A percentile compares a stretch with the other conserved stretches of the same genome.
Conservation (phyloP, 2,797 vertebrate species). For the Danionella dracula region DNA sequence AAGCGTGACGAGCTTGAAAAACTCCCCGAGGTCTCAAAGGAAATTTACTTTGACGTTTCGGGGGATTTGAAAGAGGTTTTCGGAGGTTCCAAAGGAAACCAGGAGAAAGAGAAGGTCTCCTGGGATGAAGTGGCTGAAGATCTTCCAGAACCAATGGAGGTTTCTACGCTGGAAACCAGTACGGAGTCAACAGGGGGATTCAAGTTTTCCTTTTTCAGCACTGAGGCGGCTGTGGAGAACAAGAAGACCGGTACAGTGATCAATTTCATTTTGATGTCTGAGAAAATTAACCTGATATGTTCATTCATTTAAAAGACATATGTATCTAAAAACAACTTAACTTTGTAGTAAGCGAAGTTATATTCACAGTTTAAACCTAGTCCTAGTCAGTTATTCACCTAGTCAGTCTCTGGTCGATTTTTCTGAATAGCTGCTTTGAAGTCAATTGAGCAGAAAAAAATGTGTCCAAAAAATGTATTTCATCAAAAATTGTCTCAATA, state of each 20-base stretch:
- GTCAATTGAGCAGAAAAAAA: no score
- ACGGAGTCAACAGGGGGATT: conserved; percentile 60
- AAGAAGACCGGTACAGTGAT: conserved; percentile 63
- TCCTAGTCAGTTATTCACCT: no score
- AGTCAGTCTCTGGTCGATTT: no score
- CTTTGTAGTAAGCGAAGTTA: no score
- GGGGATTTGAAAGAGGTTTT: conserved; percentile 81
- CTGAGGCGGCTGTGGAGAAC: conserved; percentile 36
- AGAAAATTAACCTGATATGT: no score
- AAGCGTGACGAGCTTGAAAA: conserved; percentile 77
- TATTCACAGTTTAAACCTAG: no score
- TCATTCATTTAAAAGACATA: no score
- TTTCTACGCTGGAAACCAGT: not conserved
- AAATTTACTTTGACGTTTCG: conserved; percentile 78
- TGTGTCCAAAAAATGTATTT: no score
- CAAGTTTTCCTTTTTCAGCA: conserved; percentile 86
- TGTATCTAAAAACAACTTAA: no score
- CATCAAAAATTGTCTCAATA: no score
- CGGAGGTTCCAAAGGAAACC: conserved; percentile 48
- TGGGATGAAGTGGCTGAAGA: conserved; percentile 58
- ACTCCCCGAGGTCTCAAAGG: conserved; percentile 82
- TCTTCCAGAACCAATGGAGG: not conserved
- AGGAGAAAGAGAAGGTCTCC: conserved; percentile 19
- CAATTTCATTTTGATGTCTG: not conserved
- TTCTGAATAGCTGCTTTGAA: no score